Base-by-base conservation (phyloP, 2,113 vertebrate species). In the Epinephelus fuscoguttatus region DNA sequence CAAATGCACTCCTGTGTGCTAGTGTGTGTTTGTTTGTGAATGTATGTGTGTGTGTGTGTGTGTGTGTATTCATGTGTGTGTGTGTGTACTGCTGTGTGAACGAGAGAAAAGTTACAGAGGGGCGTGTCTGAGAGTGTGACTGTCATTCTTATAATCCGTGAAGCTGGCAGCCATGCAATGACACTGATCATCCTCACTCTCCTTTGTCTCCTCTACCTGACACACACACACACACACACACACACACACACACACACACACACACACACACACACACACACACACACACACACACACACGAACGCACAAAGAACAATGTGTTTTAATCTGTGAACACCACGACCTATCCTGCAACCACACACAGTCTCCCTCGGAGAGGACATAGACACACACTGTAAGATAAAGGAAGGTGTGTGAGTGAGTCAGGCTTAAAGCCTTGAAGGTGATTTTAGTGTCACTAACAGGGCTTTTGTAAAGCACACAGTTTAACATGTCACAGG, bases 141-240 rank as follows among this genome's bases (percentile, higher is more conserved):
- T 82, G 84, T 86, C 84, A 78, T 84, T 88, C 57, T 83, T 78
- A 21, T 84, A 84, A 84, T 91, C 72, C 18, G 14, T 42, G 78
- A 84, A 78, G 55, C 69, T 89, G 86, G 71, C 81, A 82, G 84
- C 74, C 55, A 61, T 56, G 66, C 74, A 84, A 75, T 80, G 80
- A 85, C 86, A 89, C 82, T 84, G 42, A 82, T 81, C 68, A 76
- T 77, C 42, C 72, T 81, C 61, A 18, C 62, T 69, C 70, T 75
- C 77, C 83, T 86, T 69, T 71, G 70, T 90, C 75, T 85, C 87
- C 84, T 88, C 79, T 75, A 89, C 70, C 72, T 85, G 73, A 81
- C 71, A 78, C 11, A 70, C 67, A 78, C 64, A 47, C 78, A 82
- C 56, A 73, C 40, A 72, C 50, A 75, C 50, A 40, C 64, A 75